Evolutionary conservation across 2,888 invertebrate genomes (phyloP), one percentile per base, ranked within the genome.

Genomic region (Conus canariensis): DNA sequence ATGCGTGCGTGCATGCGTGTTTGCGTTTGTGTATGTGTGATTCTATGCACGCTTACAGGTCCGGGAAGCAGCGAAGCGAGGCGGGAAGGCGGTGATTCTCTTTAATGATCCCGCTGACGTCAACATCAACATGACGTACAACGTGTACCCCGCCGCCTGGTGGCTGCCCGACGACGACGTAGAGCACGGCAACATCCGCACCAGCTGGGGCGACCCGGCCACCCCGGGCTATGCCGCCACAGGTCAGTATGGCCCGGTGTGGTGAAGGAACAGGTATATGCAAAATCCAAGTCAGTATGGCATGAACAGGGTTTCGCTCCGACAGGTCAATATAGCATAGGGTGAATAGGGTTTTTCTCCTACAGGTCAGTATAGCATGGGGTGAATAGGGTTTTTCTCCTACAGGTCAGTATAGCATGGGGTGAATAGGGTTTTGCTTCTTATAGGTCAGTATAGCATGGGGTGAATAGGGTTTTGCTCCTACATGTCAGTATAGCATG

Each of bases 101-200:
- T 96, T 93, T 91, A 94, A 94, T 19, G 96, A 96, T 91, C 96
- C 96, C 4, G 91, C 92, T 59, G 94, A 95, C 89, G 94, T 92
- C 90, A 95, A 96, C 22, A 92, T 92, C 25, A 91, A 92, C 25
- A 95, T 94, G 12, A 93, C 88, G 19, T 77, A 89, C 64, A 16
- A 90, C 25, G 82, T 89, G 59, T 96, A 95, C 90, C 96, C 96
- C 12, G 93, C 95, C 83, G 94, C 94, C 8, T 95, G 95, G 91
- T 97, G 95, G 95, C 94, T 97, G 94, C 97, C 97, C 0, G 94
- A 95, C 1, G 94, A 95, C 77, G 97, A 96, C 16, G 96, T 96
- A 19, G 96, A 97, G 91, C 93, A 96, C 83, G 97, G 97, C 56
- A 95, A 96, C 9, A 88, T 92, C 30, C 93, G 96, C 77, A 93